phyloP scores from a whole-genome alignment of 1,140 invertebrate species.

The Laodelphax striatellus region DNA sequence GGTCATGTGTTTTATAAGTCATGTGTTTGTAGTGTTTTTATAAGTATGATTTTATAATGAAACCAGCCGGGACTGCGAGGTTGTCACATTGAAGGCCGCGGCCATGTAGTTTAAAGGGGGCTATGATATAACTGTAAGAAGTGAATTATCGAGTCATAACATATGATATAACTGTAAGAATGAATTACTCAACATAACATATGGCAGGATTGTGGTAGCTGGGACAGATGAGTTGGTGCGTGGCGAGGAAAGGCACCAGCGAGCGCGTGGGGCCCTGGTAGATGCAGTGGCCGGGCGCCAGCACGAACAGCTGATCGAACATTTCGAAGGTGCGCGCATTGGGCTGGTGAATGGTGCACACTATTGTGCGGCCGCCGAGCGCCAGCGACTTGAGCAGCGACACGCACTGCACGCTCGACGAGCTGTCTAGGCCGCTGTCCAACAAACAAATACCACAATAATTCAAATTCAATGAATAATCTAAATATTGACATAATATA shows the following conservation, averaged over 20 bases:
- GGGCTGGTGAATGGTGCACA: constrained; percentile 94
- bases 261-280: constrained; percentile 64
- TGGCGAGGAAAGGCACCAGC: constrained; percentile 66
- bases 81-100: too few species aligned
- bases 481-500: too few species aligned
- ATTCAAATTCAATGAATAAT: too few species aligned
- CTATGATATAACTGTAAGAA: too few species aligned
- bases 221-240: constrained; percentile 69
- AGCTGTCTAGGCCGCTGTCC: constrained; percentile 80
- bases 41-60: too few species aligned
- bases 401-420: constrained; percentile 80
- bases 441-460: constrained; percentile 21
- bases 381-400: constrained; percentile 70
- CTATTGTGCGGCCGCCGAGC: constrained; percentile 73
- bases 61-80: too few species aligned
- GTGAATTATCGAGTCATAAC: too few species aligned
- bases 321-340: constrained; percentile 88
- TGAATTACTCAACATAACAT: constrained; percentile 77
- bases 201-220: constrained; percentile 90
- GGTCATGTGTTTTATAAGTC: too few species aligned
- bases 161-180: too few species aligned
- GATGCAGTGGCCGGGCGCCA: constrained; percentile 74
- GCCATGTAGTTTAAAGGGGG: too few species aligned
- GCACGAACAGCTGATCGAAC: constrained; percentile 84
- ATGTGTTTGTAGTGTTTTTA: too few species aligned